Percentiles rank a stretch among this genome's conserved stretches.
phyloP scores from a whole-genome alignment of 1,140 invertebrate genomes.

The Hylyphantes graminicola region DNA sequence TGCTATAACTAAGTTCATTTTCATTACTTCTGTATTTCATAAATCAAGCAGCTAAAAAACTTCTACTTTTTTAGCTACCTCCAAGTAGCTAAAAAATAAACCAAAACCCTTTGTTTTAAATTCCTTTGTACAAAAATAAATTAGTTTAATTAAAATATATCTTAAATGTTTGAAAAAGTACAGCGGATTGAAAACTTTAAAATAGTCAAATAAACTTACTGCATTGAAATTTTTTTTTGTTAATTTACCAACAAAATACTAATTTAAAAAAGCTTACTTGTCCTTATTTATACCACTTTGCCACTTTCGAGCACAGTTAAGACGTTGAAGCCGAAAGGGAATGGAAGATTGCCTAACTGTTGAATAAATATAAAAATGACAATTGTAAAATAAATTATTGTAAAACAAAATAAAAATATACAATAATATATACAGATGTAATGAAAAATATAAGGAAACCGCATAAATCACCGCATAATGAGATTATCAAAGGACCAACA shows the following conservation, averaged over 20 bases:
- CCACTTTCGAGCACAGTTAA: constrained; percentile 22
- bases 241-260: background rate
- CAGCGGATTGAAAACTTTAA: background rate
- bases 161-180: background rate
- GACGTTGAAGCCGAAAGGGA: constrained; percentile 22
- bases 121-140: background rate
- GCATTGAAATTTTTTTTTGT: background rate
- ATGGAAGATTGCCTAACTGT: constrained; percentile 1
- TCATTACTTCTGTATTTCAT: background rate
- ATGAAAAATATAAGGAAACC: no score
- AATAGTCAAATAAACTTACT: background rate
- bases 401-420: no score
- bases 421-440: no score
- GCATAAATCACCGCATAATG: no score
- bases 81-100: background rate
- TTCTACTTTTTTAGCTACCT: no score
- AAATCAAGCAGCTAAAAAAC: no score
- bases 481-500: no score
- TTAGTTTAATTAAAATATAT: background rate
- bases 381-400: no score
- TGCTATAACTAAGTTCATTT: background rate
- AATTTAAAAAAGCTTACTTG: background rate
- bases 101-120: background rate
- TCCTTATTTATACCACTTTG: background rate
- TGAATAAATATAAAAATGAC: background rate